These are phyloP conservation scores for Exocentrus adspersus DNA, from an alignment of 2,888 invertebrate species.

Conservation along the genomic window DNA sequence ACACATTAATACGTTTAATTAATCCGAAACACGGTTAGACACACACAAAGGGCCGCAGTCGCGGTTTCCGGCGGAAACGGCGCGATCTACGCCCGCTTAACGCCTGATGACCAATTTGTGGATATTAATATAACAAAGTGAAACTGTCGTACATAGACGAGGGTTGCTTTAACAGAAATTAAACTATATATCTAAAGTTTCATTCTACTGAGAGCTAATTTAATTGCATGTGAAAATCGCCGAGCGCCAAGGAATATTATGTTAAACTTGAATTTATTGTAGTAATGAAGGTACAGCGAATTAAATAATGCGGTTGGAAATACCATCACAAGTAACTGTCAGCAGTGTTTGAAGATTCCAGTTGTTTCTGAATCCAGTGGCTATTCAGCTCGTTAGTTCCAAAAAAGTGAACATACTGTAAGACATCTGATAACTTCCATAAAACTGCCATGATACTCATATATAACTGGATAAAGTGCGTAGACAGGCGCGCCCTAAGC, in stretches of 20 bases:
- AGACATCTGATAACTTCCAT: background rate
- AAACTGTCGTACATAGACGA: slow-evolving; percentile 12
- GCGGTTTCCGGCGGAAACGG: background rate
- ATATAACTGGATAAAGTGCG: slow-evolving; percentile 3
- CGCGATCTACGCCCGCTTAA: background rate
- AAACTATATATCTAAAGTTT: slow-evolving; percentile 19
- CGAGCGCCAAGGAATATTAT: background rate
- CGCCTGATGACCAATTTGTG: slow-evolving; percentile 20
- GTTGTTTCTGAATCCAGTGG: no score
- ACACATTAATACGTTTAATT: slow-evolving; percentile 14
- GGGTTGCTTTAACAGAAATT: slow-evolving; percentile 14
- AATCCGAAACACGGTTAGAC: slow-evolving; percentile 8
- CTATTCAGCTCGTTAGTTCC: no score
- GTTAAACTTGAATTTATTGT: slow-evolving; percentile 2
- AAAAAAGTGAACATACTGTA: background rate
- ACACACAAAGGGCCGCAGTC: background rate
- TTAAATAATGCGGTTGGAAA: no score
- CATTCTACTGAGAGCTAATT: slow-evolving; percentile 7
- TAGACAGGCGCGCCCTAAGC: background rate
- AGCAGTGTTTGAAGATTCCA: no score
- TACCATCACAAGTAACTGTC: no score
- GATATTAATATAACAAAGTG: slow-evolving; percentile 14
- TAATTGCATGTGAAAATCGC: slow-evolving; percentile 13
- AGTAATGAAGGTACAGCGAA: background rate
- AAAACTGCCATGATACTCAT: slow-evolving; percentile 1